Evolutionary conservation across 2,797 vertebrate species (phyloP).

Genomic region (Podarcis lilfordi): DNA sequence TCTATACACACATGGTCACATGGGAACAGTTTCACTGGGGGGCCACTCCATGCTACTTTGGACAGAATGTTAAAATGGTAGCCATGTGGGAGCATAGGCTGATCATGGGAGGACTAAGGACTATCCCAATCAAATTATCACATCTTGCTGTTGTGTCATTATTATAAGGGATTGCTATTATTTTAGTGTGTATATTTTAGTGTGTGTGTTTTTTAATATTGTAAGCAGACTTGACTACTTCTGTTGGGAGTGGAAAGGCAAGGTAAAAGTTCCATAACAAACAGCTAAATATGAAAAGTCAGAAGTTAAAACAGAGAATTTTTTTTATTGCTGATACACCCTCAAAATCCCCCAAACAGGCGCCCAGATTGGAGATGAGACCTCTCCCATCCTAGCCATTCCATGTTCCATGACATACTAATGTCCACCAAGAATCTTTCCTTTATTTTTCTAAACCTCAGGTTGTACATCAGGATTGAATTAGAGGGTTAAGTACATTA

Average conservation of each 20-base stretch:
- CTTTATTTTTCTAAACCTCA: conserved; percentile 12
- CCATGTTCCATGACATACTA: neutral
- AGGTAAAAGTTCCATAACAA: neutral
- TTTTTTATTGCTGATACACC: neutral
- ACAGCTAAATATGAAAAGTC: neutral
- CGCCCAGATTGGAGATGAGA: neutral
- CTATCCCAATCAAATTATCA: neutral
- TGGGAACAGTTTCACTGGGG: neutral
- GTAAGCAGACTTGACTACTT: no score
- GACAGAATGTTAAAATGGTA: neutral
- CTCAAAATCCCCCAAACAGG: neutral
- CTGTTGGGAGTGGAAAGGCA: neutral
- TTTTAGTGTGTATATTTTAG: neutral
- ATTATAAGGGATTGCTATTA: neutral
- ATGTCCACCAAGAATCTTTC: neutral
- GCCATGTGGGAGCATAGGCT: neutral
- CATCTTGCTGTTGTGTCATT: neutral
- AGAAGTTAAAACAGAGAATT: neutral
- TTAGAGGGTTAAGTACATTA: conserved; percentile 44
- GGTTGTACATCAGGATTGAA: conserved; percentile 36
- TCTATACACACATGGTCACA: neutral
- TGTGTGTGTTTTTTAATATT: no score
- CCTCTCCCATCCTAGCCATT: neutral
- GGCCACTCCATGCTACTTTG: neutral
- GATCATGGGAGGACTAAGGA: neutral